Percentiles rank a stretch among this genome's conserved stretches.
These are phyloP conservation scores for Congeria kusceri DNA, from an alignment of 2,888 invertebrate species.

Conservation along the genomic window DNA sequence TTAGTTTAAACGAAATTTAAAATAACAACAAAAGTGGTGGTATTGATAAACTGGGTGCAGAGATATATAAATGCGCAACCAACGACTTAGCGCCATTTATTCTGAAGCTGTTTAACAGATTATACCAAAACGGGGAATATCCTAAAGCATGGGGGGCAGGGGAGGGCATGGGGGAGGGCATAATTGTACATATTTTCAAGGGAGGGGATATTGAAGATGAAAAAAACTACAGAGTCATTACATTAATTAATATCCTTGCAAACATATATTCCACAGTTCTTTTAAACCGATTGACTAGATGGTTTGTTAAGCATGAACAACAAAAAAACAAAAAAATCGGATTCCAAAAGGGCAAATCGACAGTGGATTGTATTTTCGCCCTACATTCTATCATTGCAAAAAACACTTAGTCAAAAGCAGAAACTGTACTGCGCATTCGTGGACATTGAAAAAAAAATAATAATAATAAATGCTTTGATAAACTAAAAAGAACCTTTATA, in stretches of 20 bases:
- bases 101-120: conserved; percentile 17
- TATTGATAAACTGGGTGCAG: neutral
- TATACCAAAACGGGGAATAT: conserved; percentile 21
- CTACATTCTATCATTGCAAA: conserved; percentile 37
- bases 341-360: too few relatives aligned
- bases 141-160: conserved; percentile 29
- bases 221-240: too few relatives aligned
- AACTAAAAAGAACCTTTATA: conserved; percentile 16
- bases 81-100: conserved; percentile 24
- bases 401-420: conserved; percentile 2
- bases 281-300: too few relatives aligned
- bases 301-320: too few relatives aligned
- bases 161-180: too few relatives aligned
- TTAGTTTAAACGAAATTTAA: neutral
- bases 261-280: too few relatives aligned
- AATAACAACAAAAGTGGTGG: too few relatives aligned
- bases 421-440: conserved; percentile 35
- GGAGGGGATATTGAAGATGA: conserved; percentile 1
- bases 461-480: conserved; percentile 37
- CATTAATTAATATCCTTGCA: too few relatives aligned
- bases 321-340: too few relatives aligned
- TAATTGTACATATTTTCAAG: conserved; percentile 35
- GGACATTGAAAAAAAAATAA: conserved; percentile 43
- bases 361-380: conserved; percentile 25
- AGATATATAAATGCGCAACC: conserved; percentile 22